Conservation (phyloP, 2,888 invertebrate species). For the Phanerotoma sp. region DNA sequence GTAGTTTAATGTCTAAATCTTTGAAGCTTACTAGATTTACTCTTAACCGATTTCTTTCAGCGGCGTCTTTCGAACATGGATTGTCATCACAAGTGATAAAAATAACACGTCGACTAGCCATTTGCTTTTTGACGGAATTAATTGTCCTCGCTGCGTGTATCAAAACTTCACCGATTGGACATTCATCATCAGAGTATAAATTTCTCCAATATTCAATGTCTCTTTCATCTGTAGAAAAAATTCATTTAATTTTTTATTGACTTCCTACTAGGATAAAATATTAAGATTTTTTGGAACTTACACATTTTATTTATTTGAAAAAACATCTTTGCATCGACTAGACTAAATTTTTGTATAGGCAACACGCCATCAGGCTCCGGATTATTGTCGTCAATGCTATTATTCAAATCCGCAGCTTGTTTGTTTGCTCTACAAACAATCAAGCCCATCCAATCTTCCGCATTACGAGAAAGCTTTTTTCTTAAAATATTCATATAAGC, state of each 20-base stretch:
- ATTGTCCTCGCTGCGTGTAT: conserved; percentile 9
- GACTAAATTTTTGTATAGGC: conserved; percentile 9
- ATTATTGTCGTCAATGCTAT: not conserved
- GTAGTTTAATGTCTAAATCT: conserved; percentile 1
- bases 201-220: not conserved
- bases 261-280: not conserved
- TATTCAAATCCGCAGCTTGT: not conserved
- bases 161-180: conserved; percentile 7
- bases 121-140: conserved; percentile 3
- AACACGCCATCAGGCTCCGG: conserved; percentile 3
- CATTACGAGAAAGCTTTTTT: conserved; percentile 12
- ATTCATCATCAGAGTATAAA: not conserved
- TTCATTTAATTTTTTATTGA: not conserved
- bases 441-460: conserved; percentile 21
- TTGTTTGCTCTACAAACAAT: conserved; percentile 8
- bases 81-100: conserved; percentile 19
- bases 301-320: conserved; percentile 1
- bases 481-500: conserved; percentile 12
- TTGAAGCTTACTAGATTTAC: conserved; percentile 6
- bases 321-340: conserved; percentile 4
- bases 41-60: conserved; percentile 1
- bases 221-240: conserved; percentile 2
- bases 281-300: not conserved
- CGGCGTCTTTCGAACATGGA: not conserved
- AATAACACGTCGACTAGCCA: not conserved